Base-by-base conservation (phyloP, 2,888 invertebrate genomes). In the Lycophotia porphyrea region DNA sequence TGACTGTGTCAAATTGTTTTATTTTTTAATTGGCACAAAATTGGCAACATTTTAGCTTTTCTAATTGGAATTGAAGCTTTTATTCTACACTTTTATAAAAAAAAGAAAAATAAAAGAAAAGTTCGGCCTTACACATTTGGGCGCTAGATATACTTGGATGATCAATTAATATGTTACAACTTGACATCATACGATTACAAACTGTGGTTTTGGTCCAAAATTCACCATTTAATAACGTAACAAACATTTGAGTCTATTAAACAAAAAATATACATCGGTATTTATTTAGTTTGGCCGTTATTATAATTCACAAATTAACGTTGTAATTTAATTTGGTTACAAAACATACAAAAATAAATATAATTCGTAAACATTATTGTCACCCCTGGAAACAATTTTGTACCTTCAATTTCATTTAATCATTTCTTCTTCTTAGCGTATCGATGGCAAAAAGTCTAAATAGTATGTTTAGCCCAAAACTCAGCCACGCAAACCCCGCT, bases 141-240 rank as follows among this genome's bases (percentile, higher is more conserved):
- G 67, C 44, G 27, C 15, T 18, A 64, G 44, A 63, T n/a, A 73
- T 63, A 71, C 42, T 65, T 71, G 49, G 52, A 67, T 74, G 73
- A 78, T 72, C 52, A 71, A 76, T 49, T 42, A 69, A 52, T 66
- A 76, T 83, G 69, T 80, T 76, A 85, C 55, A 72, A 73, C 34
- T 64, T 60, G 70, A 81, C 49, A 74, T 55, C 73, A 77, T 44
- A 66, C 36, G 42, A 58, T 58, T 69, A 79, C 64, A 73, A 76
- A 74, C 65, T 77, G 70, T 73, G 36, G 74, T 75, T 87, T 86
- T 86, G 86, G 86, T 88, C 86, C 86, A 81, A 84, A 74, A 84
- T 84, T 77, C 74, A 72, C 65, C 67, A 77, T 81, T 77, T 39
- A 60, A 71, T 34, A 78, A 74, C 64, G 71, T 68, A 81, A 81